Conservation (phyloP, 1,140 invertebrate species). For the Cepaea nemoralis region DNA sequence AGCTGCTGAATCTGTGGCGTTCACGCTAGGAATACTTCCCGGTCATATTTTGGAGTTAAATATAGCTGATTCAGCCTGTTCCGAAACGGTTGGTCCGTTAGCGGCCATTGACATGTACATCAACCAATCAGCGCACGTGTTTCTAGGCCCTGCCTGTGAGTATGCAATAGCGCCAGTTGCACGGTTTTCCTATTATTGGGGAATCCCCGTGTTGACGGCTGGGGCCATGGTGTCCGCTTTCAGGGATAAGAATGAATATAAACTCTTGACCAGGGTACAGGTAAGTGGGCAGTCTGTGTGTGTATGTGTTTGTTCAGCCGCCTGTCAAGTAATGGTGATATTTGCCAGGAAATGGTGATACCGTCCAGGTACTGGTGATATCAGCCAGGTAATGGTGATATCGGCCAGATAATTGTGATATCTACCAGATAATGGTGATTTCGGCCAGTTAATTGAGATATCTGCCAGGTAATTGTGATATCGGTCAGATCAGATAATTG, state of each 20-base stretch:
- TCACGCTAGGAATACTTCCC: slow-evolving; percentile 27
- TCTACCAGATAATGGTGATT: too few relatives aligned
- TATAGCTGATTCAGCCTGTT: slow-evolving; percentile 68
- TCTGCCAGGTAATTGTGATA: too few relatives aligned
- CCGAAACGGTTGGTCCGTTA: slow-evolving; percentile 64
- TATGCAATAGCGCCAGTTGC: slow-evolving; percentile 91
- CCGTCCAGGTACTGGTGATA: neutral
- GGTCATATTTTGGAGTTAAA: slow-evolving; percentile 50
- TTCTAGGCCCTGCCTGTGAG: slow-evolving; percentile 90
- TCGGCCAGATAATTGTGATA: too few relatives aligned
- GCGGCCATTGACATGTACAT: slow-evolving; percentile 66
- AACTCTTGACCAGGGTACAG: slow-evolving; percentile 46
- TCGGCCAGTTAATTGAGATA: too few relatives aligned
- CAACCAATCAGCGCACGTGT: slow-evolving; percentile 78
- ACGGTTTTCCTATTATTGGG: slow-evolving; percentile 69
- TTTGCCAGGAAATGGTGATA: neutral
- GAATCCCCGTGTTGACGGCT: slow-evolving; percentile 47
- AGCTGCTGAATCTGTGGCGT: slow-evolving; percentile 50
- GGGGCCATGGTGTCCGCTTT: slow-evolving; percentile 46
- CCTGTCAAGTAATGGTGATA: neutral
- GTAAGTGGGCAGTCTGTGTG: too few relatives aligned
- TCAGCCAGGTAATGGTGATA: too few relatives aligned
- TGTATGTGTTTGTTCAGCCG: neutral
- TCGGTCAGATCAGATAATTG: too few relatives aligned
- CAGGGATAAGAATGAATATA: slow-evolving; percentile 44